These are phyloP conservation scores for Misgurnus mizolepis DNA, from an alignment of 2,113 vertebrate species.

Conservation along the genomic window DNA sequence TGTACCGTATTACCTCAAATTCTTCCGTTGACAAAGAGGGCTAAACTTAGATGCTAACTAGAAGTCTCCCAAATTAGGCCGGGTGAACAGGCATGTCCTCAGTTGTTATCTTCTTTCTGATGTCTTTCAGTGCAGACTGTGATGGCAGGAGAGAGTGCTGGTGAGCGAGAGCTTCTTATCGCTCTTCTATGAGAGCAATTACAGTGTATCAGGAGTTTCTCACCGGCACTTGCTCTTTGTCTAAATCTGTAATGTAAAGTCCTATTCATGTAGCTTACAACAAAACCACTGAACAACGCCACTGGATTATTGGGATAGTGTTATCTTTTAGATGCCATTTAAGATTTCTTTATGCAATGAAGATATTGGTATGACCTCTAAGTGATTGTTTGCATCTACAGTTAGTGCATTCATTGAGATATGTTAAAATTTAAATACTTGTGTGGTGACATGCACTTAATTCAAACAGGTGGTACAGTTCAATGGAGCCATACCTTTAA, in stretches of 20 bases:
- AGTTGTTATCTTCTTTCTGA: constrained; percentile 48
- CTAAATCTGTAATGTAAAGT: neutral
- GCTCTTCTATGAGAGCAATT: constrained; percentile 22
- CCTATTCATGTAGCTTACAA: neutral
- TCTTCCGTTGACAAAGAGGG: constrained; percentile 55
- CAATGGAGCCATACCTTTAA: neutral
- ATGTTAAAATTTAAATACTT: neutral
- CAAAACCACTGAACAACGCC: neutral
- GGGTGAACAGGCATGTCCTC: constrained; percentile 33
- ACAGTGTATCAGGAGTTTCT: constrained; percentile 35
- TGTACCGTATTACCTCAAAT: constrained; percentile 42
- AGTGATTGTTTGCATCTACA: constrained; percentile 5
- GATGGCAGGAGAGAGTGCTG: constrained; percentile 5
- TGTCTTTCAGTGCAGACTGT: constrained; percentile 23
- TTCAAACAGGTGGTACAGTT: constrained; percentile 8
- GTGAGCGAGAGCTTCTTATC: constrained; percentile 42
- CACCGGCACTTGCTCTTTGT: constrained; percentile 23
- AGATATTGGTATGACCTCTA: neutral
- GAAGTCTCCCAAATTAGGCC: constrained; percentile 58
- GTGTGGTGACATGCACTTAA: neutral
- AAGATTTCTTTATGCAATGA: neutral
- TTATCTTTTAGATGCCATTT: constrained; percentile 28
- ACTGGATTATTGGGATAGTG: constrained; percentile 6
- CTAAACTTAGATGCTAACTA: constrained; percentile 56
- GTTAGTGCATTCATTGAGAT: neutral